Percentiles rank a stretch among this genome's conserved stretches.
Evolutionary conservation across 2,888 invertebrate species (phyloP).

Genomic region (Sinelater perroti): DNA sequence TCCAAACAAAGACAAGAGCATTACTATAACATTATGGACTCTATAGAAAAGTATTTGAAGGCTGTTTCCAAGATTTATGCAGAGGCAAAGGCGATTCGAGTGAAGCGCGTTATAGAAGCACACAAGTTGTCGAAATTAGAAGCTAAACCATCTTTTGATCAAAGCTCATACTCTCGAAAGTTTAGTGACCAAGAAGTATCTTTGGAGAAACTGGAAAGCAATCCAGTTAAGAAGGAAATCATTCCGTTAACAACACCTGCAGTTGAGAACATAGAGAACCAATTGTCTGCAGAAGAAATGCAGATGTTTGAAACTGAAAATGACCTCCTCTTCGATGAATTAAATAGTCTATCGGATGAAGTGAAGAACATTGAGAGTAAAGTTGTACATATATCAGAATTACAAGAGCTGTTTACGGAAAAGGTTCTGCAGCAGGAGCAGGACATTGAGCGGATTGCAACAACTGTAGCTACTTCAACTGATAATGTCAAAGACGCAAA

Average conservation of each 20-base stretch:
- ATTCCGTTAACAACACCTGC: conserved; percentile 54
- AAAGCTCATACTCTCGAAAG: background rate
- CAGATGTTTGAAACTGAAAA: conserved; percentile 96
- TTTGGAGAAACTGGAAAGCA: conserved; percentile 21
- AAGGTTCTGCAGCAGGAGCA: conserved; percentile 94
- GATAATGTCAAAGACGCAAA: conserved; percentile 97
- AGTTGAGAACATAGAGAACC: conserved; percentile 67
- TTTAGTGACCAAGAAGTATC: background rate
- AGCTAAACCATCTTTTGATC: conserved; percentile 49
- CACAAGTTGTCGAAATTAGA: conserved; percentile 81
- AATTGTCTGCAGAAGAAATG: conserved; percentile 84
- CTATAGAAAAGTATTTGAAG: conserved; percentile 84
- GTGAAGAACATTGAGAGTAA: conserved; percentile 90
- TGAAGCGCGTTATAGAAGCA: conserved; percentile 85
- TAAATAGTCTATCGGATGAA: conserved; percentile 90
- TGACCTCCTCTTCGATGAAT: conserved; percentile 82
- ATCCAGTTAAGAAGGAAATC: conserved; percentile 30
- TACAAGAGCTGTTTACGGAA: conserved; percentile 96
- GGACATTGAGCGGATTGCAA: conserved; percentile 90
- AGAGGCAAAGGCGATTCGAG: conserved; percentile 86
- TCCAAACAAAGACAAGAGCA: conserved; percentile 78
- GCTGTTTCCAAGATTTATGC: conserved; percentile 87
- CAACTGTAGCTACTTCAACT: conserved; percentile 88
- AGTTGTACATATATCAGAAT: conserved; percentile 93
- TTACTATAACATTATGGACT: conserved; percentile 76